A percentile compares a stretch with the other conserved stretches of the same genome.
These are phyloP conservation scores for Chionis minor DNA, from an alignment of 2,113 vertebrate species.

Conservation along the genomic window DNA sequence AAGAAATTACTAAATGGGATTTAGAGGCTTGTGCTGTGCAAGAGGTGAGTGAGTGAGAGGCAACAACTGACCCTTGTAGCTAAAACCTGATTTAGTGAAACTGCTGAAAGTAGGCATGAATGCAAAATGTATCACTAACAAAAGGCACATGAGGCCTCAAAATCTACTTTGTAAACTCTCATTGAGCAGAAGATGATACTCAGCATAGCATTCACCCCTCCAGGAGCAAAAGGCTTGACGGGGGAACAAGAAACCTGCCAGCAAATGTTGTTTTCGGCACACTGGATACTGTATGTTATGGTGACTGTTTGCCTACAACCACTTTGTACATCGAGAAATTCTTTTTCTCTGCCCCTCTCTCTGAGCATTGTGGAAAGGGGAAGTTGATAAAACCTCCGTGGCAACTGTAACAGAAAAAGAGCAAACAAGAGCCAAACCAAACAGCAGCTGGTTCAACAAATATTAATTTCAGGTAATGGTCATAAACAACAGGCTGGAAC, in stretches of 20 bases:
- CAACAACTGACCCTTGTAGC: not conserved
- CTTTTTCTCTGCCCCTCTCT: not conserved
- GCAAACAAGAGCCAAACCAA: slow-evolving; percentile 16
- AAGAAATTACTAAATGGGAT: not conserved
- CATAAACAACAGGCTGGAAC: slow-evolving; percentile 1
- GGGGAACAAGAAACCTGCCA: not conserved
- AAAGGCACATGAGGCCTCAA: not conserved
- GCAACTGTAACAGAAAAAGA: not conserved
- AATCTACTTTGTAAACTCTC: not conserved
- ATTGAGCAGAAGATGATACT: not conserved
- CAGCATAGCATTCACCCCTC: not conserved
- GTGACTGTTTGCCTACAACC: not conserved
- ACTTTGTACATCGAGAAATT: not conserved
- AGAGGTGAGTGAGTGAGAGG: not conserved
- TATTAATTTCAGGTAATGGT: not conserved
- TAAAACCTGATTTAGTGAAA: not conserved
- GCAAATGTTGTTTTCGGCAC: not conserved
- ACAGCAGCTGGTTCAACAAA: slow-evolving; percentile 20
- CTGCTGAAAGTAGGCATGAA: not conserved
- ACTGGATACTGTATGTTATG: not conserved
- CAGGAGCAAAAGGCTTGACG: not conserved
- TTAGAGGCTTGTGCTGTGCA: not conserved
- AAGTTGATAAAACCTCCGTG: not conserved
- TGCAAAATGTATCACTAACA: not conserved
- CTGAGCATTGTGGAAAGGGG: not conserved